Base-by-base conservation (phyloP, 2,113 vertebrate species). In the Isichthys henryi region DNA sequence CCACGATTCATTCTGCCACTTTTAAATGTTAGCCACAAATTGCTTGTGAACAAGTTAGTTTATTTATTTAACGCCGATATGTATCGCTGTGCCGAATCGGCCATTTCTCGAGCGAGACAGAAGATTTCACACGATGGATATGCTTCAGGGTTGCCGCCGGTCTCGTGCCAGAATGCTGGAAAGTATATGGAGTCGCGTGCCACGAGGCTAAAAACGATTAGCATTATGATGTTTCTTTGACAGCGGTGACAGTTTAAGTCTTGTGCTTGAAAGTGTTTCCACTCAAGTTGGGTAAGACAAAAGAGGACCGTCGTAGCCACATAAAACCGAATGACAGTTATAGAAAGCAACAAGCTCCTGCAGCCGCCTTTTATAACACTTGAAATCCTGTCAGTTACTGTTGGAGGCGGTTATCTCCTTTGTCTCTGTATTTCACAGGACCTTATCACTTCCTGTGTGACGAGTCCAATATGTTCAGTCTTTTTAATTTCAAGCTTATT, bases 401-500 rank as follows among this genome's bases (percentile, higher is more conserved):
- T 93, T 92, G 91, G 92, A 92, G 91, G 92, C 93, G 92, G 90
- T 93, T 92, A 92, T 93, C 94, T 90, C 74, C 31, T 53, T 27
- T 89, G 89, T 87, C 90, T 87, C 92, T 89, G 88, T 88, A 88
- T 92, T 92, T 92, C 93, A 92, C 91, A 89, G 91, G 86, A 87
- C 89, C 91, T 93, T 91, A 94, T 95, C 93, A 70, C 88, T 90
- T 48, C 91, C 90, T 89, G 87, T 93, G 91, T 92, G 89, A 92
- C 93, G 92, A 90, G 92, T 89, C 92, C 93, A 92, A 86, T 92
- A 31, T 93, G 92, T 91, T 93, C 92, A 93, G 92, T 92, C 88
- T 91, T 94, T 94, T 94, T 95, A 95, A 96, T 96, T 96, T 95
- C 94, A 95, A 94, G 95, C 94, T 93, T 96, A 95, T 96, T 95